Evolutionary conservation across 1,140 invertebrate species (phyloP).

Genomic region (Brachionus asplanchnoidis): DNA sequence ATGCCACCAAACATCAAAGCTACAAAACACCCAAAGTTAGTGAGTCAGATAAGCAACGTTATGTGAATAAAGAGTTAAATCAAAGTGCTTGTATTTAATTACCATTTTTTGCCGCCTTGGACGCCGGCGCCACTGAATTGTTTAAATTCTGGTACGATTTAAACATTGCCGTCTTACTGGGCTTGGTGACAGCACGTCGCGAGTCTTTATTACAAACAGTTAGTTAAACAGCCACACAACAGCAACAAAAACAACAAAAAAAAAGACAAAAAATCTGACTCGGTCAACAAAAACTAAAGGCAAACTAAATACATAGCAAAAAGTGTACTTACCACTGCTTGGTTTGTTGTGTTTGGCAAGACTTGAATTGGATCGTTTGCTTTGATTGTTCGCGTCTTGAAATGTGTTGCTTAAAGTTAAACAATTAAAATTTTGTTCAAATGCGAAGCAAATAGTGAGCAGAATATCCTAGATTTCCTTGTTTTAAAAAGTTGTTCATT

Average conservation of each 20-base stretch:
- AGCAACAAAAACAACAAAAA: background rate
- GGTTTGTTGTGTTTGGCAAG: background rate
- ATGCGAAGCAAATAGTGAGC: background rate
- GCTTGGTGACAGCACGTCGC: background rate
- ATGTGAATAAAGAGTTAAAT: background rate
- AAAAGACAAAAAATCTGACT: constrained; percentile 3
- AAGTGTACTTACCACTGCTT: constrained; percentile 2
- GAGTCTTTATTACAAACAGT: background rate
- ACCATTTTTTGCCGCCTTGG: background rate
- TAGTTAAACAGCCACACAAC: background rate
- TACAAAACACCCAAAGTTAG: constrained; percentile 5
- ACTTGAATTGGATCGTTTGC: constrained; percentile 17
- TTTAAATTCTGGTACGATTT: constrained; percentile 31
- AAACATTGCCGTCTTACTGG: constrained; percentile 9
- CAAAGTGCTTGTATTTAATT: background rate
- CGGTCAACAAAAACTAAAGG: background rate
- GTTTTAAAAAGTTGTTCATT: background rate
- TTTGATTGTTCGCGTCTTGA: constrained; percentile 5
- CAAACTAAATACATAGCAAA: background rate
- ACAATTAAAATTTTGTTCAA: background rate
- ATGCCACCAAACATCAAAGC: background rate
- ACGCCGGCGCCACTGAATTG: background rate
- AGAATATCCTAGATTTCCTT: background rate
- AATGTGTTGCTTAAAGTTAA: constrained; percentile 6
- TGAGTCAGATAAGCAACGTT: constrained; percentile 36